A percentile compares a stretch with the other conserved stretches of the same genome.
phyloP scores from a whole-genome alignment of 2,888 invertebrate species.

The Tubulanus polymorphus region DNA sequence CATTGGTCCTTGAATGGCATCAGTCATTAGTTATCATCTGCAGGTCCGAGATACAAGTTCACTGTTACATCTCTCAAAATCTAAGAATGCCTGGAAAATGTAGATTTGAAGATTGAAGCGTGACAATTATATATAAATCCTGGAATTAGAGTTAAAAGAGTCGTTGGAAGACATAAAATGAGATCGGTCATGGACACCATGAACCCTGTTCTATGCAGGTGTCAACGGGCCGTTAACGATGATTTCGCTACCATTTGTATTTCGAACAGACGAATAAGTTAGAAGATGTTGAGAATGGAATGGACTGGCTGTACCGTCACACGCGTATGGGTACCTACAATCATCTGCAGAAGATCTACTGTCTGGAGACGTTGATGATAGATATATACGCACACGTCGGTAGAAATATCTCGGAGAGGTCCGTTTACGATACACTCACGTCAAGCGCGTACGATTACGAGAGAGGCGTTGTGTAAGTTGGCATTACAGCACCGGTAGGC shows the following conservation, averaged over 20 bases:
- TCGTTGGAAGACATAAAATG: too few species aligned
- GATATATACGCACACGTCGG: slow-evolving; percentile 27
- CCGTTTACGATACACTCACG: slow-evolving; percentile 24
- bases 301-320: slow-evolving; percentile 27
- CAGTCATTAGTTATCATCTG: too few species aligned
- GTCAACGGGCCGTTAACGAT: too few species aligned
- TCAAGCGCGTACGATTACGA: slow-evolving; percentile 30
- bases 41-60: too few species aligned
- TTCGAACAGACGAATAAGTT: slow-evolving; percentile 26
- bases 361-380: slow-evolving; percentile 30
- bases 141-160: too few species aligned
- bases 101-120: too few species aligned
- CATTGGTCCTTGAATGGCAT: too few species aligned
- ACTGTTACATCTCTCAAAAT: neutral
- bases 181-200: too few species aligned
- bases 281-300: slow-evolving; percentile 24
- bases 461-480: slow-evolving; percentile 4
- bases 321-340: slow-evolving; percentile 25
- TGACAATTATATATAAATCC: too few species aligned
- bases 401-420: slow-evolving; percentile 19
- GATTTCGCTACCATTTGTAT: too few species aligned
- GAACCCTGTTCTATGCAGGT: too few species aligned
- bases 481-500: too few species aligned
- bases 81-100: neutral
- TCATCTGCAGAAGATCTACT: slow-evolving; percentile 26